Evolutionary conservation across 2,113 vertebrate genomes (phyloP).

Genomic region (Oreochromis tanganicae): DNA sequence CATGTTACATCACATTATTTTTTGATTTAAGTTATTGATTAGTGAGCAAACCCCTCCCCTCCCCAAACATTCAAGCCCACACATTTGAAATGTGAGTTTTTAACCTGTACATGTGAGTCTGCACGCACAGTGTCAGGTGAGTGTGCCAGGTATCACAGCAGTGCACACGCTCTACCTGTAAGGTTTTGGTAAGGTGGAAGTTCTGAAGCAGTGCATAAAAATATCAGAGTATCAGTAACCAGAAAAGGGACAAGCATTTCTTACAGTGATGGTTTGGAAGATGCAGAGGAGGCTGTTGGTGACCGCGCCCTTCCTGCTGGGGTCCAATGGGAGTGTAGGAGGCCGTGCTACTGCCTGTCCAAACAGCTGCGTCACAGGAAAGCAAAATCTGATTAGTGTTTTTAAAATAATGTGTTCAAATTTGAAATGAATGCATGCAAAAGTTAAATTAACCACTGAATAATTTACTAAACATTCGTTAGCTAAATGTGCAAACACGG

Average conservation of each 20-base stretch:
- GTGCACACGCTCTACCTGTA: neutral
- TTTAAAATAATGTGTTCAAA: neutral
- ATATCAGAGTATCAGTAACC: neutral
- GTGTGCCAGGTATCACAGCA: neutral
- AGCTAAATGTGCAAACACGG: neutral
- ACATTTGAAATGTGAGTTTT: neutral
- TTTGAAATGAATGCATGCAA: neutral
- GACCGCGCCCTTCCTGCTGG: slow-evolving; percentile 68
- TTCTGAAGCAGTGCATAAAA: neutral
- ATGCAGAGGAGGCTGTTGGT: slow-evolving; percentile 69
- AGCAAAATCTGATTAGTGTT: neutral
- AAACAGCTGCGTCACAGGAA: slow-evolving; percentile 56
- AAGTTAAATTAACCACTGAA: neutral
- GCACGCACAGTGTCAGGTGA: neutral
- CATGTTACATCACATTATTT: neutral
- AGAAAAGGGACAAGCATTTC: neutral
- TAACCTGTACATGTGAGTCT: neutral
- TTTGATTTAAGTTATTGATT: neutral
- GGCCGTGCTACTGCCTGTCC: slow-evolving; percentile 74
- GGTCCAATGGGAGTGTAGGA: slow-evolving; percentile 69
- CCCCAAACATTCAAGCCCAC: neutral
- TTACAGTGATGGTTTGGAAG: slow-evolving; percentile 70
- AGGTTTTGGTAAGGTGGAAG: neutral
- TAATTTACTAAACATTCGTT: neutral
- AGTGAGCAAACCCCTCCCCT: neutral